Evolutionary conservation across 2,797 vertebrate species (phyloP).

Genomic region (Gadopsis marmoratus): DNA sequence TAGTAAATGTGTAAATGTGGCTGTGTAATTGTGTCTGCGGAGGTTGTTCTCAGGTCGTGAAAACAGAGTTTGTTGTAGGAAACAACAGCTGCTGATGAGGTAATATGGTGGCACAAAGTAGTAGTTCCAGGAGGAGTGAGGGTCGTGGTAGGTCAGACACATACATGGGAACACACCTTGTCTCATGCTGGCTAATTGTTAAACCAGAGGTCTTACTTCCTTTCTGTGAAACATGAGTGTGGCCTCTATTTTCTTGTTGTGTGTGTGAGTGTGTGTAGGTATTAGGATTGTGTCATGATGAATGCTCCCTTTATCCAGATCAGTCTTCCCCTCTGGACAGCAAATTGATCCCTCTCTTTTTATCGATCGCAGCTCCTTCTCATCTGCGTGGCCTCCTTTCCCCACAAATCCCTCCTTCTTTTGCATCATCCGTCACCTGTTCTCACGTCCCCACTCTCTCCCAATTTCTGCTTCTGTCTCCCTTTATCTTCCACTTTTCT

Average conservation of each 20-base stretch:
- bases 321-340: slow-evolving; percentile 61
- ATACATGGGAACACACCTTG: neutral
- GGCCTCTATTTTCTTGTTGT: neutral
- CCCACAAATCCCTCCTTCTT: slow-evolving; percentile 38
- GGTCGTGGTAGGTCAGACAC: neutral
- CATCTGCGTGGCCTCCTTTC: slow-evolving; percentile 39
- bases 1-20: slow-evolving; percentile 31
- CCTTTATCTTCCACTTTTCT: neutral
- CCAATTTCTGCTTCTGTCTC: slow-evolving; percentile 1
- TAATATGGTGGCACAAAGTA: neutral
- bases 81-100: slow-evolving; percentile 39
- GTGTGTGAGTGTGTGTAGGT: slow-evolving; percentile 14
- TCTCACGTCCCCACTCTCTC: slow-evolving; percentile 17
- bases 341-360: slow-evolving; percentile 55
- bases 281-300: slow-evolving; percentile 44
- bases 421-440: slow-evolving; percentile 47
- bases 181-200: neutral
- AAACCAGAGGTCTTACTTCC: neutral
- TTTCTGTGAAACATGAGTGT: neutral
- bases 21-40: slow-evolving; percentile 43
- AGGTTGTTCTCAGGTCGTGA: slow-evolving; percentile 42
- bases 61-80: slow-evolving; percentile 42
- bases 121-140: neutral
- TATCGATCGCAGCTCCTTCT: slow-evolving; percentile 54
- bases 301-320: slow-evolving; percentile 60